Evolutionary conservation across 1,140 invertebrate genomes (phyloP), one percentile per base, ranked within the genome.

Genomic region (Aphis gossypii): DNA sequence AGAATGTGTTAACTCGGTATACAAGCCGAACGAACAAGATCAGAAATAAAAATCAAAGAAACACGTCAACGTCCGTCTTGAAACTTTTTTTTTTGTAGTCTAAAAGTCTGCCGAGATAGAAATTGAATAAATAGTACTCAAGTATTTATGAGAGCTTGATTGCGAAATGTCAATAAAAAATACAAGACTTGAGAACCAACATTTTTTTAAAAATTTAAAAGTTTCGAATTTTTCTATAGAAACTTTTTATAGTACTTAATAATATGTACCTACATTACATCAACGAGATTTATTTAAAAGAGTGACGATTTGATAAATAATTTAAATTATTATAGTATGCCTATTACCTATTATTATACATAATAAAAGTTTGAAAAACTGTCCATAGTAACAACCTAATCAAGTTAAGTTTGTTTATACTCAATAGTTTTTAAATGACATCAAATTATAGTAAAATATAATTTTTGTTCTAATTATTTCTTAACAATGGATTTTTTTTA

Each of bases 1-100:
- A 88, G 48, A 51, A 51, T 88, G 86, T 88, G 86, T 88, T 88
- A 51, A 30, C 46, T 88, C 30, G 5, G 60, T n/a, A 76, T 35
- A 76, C 60, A n/a, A 68, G 30, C 1, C n/a, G 30, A 35, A n/a
- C n/a, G 30, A 35, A n/a, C 60, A 76, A 30, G 60, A 76, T 35
- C n/a, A 76, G 60, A 76, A 68, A 68, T 68, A 68, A 60, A 11
- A 30, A 60, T 8, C 56, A 60, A n/a, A 76, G 4, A 76, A n/a
- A 76, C n/a, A 76, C 30, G 48, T 51, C n/a, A 14, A 76, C 30
- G 3, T n/a, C n/a, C 60, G n/a, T 18, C 14, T n/a, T 76, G 18
- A 5, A n/a, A 76, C 11, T 6, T 68, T n/a, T 68, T 76, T 46
- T 51, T 76, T 76, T n/a, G 18, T n/a, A 76, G 60, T 76, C 4